Evolutionary conservation across 2,797 vertebrate genomes (phyloP), one percentile per base, ranked within the genome.

Genomic region (Sebastes diaconus): DNA sequence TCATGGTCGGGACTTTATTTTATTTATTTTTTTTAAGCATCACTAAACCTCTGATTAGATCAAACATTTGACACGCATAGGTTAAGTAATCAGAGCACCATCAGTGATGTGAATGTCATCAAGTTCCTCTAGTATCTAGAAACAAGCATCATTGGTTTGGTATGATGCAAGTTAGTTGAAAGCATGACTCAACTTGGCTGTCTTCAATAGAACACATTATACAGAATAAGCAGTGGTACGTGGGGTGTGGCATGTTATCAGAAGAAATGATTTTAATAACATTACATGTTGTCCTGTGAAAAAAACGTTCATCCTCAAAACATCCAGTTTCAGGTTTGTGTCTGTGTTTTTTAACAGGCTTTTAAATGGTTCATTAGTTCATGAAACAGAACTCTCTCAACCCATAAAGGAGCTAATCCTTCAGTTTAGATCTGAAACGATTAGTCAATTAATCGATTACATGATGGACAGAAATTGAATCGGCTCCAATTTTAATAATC

Each of bases 31-130:
- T 61, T 12, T 1, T 29, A n/a, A 14, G 22, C 8, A 8, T 36
- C 22, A 14, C 36, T 39, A 0, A 68, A 36, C 24, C 39, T 32
- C 57, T 78, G 74, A 84, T 85, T 79, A 76, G 25, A 73, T 86
- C 64, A 63, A 14, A 77, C 10, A 63, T 25, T 10, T 46, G 30
- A 50, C 18, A 63, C 2, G 6, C 14, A n/a, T 2, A 36, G 10
- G 5, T 67, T 25, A 68, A 63, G 42, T 54, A 58, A 84, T 87
- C 52, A 42, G 32, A 22, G 6, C 61, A 1, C 22, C 1, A 3
- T 7, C 25, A 57, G 11, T 58, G 58, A 25, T 66, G 68, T 42
- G 8, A 65, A 24, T 36, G 27, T 67, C 2, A 20, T 27, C 18
- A 8, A 4, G 32, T 50, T 57, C 25, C 10, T 66, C 5, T 20